A percentile compares a stretch with the other conserved stretches of the same genome.
Evolutionary conservation across 53 echinoderm and acorn worm genomes (phyloP).

Genomic region (Paelopatides confundens): DNA sequence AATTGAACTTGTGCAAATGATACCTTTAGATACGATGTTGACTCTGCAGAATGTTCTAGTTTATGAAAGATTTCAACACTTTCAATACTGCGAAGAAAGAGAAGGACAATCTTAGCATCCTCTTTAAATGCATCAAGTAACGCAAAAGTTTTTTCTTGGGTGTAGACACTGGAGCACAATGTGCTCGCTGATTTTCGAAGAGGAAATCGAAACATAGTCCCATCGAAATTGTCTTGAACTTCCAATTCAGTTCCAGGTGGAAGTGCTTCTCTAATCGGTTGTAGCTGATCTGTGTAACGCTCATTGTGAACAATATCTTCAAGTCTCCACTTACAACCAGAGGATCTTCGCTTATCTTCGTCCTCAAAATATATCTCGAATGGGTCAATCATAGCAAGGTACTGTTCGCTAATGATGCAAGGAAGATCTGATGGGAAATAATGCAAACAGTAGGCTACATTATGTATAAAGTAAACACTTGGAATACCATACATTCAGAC

Average conservation of each 20-base stretch:
- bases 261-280: conserved; percentile 58
- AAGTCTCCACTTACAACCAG: conserved; percentile 25
- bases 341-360: neutral
- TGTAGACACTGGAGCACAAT: conserved; percentile 64
- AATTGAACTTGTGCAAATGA: neutral
- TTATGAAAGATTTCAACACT: conserved; percentile 41
- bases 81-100: conserved; percentile 83
- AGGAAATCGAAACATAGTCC: conserved; percentile 91
- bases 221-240: conserved; percentile 50
- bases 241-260: conserved; percentile 23
- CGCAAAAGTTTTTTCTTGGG: conserved; percentile 48
- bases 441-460: too few relatives aligned
- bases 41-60: neutral
- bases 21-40: neutral
- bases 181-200: conserved; percentile 58
- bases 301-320: neutral
- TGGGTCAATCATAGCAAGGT: conserved; percentile 45
- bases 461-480: too few relatives aligned
- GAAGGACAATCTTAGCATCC: conserved; percentile 72
- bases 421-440: neutral
- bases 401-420: conserved; percentile 12
- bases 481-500: too few relatives aligned
- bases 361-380: conserved; percentile 23
- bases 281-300: conserved; percentile 67
- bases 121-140: conserved; percentile 70